Evolutionary conservation across 2,888 invertebrate species (phyloP).

Genomic region (Rotaria socialis): DNA sequence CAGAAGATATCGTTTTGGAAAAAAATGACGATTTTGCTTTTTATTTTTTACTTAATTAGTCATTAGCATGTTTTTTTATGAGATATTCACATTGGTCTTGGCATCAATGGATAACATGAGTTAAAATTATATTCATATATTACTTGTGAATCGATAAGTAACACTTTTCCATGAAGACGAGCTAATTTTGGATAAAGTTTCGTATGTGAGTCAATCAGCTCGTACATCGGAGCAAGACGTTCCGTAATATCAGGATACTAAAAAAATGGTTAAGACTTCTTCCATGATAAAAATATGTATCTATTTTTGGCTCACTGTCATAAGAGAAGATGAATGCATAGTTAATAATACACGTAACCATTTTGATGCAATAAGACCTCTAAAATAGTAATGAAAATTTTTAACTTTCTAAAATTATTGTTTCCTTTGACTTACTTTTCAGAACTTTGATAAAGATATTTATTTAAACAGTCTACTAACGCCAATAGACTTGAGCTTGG

Average conservation of each 20-base stretch:
- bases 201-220: conserved; percentile 65
- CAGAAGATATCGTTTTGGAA: too few species aligned
- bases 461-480: conserved; percentile 71
- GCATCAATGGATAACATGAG: too few species aligned
- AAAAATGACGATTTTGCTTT: too few species aligned
- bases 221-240: conserved; percentile 60
- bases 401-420: too few species aligned
- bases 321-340: background rate
- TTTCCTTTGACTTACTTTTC: conserved; percentile 50
- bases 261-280: background rate
- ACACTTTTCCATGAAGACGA: conserved; percentile 66
- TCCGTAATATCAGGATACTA: background rate
- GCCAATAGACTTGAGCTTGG: conserved; percentile 73
- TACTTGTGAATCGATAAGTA: conserved; percentile 62
- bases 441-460: conserved; percentile 53
- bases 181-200: conserved; percentile 63
- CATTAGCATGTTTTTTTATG: too few species aligned
- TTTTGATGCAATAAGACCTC: conserved; percentile 49
- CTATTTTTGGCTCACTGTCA: background rate
- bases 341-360: conserved; percentile 65
- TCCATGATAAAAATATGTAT: background rate
- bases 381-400: background rate
- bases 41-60: too few species aligned
- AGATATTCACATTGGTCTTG: too few species aligned
- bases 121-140: too few species aligned